Percentiles rank a stretch among this genome's conserved stretches.
Evolutionary conservation across 2,113 vertebrate genomes (phyloP).

Genomic region (Gnathonemus longibarbis): DNA sequence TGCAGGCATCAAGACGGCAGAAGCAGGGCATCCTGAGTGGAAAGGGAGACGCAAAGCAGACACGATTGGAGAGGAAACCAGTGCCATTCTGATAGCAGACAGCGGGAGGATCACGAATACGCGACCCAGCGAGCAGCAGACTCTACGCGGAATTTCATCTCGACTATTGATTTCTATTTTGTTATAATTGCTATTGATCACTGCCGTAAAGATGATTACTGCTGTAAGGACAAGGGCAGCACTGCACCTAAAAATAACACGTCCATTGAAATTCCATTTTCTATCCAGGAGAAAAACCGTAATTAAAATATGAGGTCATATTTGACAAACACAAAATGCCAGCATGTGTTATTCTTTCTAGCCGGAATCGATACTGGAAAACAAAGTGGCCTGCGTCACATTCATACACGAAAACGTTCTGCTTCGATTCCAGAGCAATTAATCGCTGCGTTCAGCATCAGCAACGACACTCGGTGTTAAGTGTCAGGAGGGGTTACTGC

Average conservation of each 20-base stretch:
- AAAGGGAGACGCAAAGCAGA: not conserved
- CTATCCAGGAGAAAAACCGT: not conserved
- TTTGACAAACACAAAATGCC: not conserved
- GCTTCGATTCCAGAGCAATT: not conserved
- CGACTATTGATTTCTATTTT: slow-evolving; percentile 1
- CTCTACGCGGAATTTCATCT: not conserved
- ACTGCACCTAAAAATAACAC: slow-evolving; percentile 7
- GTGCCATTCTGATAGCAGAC: not conserved
- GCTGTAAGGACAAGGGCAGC: not conserved
- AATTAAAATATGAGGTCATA: not conserved
- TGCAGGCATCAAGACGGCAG: not conserved
- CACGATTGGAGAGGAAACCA: not conserved
- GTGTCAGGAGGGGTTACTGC: not conserved
- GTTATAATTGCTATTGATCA: slow-evolving; percentile 1
- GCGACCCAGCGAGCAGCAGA: not conserved
- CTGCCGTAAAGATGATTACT: not conserved
- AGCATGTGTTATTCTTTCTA: not conserved
- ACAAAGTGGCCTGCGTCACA: not conserved
- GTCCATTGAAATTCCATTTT: not conserved
- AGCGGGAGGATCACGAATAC: not conserved
- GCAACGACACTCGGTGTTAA: not conserved
- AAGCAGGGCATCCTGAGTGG: not conserved
- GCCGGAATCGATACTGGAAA: not conserved
- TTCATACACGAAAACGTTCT: not conserved
- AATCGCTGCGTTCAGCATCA: not conserved